These are phyloP conservation scores for Montipora sp. DNA, from an alignment of 64 coral and sea anemone genomes.

Conservation along the genomic window DNA sequence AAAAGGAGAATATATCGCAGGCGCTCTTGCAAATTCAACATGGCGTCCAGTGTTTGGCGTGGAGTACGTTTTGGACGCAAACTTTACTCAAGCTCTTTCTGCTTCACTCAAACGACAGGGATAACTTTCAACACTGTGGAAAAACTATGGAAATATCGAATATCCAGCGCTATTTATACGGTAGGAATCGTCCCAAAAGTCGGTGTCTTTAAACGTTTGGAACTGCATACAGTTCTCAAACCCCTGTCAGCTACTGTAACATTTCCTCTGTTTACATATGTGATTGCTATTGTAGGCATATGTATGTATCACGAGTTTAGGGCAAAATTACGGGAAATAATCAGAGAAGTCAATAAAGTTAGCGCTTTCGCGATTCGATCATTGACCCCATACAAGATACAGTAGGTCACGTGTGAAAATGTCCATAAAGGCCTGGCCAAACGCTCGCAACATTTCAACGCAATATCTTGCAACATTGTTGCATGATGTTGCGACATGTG, in stretches of 20 bases:
- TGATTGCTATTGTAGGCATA: background rate
- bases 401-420: too few relatives aligned
- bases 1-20: background rate
- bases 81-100: constrained; percentile 5
- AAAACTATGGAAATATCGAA: constrained; percentile 41
- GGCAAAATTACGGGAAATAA: too few relatives aligned
- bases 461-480: too few relatives aligned
- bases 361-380: too few relatives aligned
- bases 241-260: background rate
- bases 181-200: constrained; percentile 8
- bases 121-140: constrained; percentile 22
- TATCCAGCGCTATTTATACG: constrained; percentile 7
- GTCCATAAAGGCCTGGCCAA: too few relatives aligned
- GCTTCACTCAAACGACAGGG: background rate
- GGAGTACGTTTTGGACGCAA: constrained; percentile 15
- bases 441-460: too few relatives aligned
- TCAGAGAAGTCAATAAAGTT: too few relatives aligned
- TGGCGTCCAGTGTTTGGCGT: constrained; percentile 68
- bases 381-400: too few relatives aligned
- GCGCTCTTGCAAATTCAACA: constrained; percentile 1
- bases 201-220: background rate
- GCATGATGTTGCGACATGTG: too few relatives aligned
- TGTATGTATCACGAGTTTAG: too few relatives aligned
- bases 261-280: too few relatives aligned
- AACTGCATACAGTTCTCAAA: background rate